Percentiles rank a stretch among this genome's conserved stretches.
phyloP scores from a whole-genome alignment of 2,113 vertebrate species.

The Neogobius melanostomus region DNA sequence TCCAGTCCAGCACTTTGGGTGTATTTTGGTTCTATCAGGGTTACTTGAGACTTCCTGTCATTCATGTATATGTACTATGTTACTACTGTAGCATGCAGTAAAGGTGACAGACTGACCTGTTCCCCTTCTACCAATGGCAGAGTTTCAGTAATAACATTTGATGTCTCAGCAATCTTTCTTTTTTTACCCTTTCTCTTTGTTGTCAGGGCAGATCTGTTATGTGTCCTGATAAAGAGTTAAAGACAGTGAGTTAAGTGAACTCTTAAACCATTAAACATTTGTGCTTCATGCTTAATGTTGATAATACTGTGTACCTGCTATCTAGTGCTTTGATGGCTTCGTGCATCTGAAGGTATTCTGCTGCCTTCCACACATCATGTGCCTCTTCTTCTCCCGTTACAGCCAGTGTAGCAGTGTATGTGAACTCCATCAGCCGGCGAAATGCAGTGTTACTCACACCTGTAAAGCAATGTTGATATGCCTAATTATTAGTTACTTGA shows the following conservation, averaged over 20 bases:
- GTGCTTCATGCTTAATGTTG: background rate
- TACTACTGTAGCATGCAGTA: background rate
- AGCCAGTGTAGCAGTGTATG: slow-evolving; percentile 92
- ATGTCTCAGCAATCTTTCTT: slow-evolving; percentile 90
- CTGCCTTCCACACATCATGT: slow-evolving; percentile 95
- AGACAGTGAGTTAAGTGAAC: background rate
- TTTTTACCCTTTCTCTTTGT: slow-evolving; percentile 83
- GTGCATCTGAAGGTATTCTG: slow-evolving; percentile 97
- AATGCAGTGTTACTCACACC: slow-evolving; percentile 97
- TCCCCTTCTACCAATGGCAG: slow-evolving; percentile 83
- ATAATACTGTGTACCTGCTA: slow-evolving; percentile 68
- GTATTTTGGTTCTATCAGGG: no score
- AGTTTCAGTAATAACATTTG: slow-evolving; percentile 89
- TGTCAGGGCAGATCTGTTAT: slow-evolving; percentile 73
- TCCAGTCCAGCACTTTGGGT: no score
- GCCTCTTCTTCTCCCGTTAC: slow-evolving; percentile 90
- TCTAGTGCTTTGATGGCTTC: slow-evolving; percentile 96
- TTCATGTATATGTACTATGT: no score
- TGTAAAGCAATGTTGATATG: slow-evolving; percentile 51
- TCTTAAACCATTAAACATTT: background rate
- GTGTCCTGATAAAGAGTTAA: slow-evolving; percentile 71
- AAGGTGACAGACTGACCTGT: slow-evolving; percentile 62
- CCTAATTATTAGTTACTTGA: background rate
- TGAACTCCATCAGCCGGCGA: slow-evolving; percentile 95
- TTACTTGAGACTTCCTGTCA: no score